A percentile compares a stretch with the other conserved stretches of the same genome.
These are phyloP conservation scores for Arvicola amphibius DNA, from an alignment of 2,797 vertebrate species.

Conservation along the genomic window DNA sequence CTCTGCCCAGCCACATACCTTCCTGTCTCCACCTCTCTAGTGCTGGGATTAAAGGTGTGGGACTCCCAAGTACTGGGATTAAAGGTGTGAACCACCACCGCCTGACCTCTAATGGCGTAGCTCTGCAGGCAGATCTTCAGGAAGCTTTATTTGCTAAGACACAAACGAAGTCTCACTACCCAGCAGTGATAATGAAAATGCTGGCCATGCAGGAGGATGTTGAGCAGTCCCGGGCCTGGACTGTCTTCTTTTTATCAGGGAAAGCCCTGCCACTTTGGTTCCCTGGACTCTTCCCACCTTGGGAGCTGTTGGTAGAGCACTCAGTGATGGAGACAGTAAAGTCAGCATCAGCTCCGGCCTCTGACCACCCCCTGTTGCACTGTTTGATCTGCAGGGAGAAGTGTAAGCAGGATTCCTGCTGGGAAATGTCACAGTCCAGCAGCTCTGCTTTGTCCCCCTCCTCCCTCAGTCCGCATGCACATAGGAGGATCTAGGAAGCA, in stretches of 20 bases:
- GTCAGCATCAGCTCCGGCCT: not conserved
- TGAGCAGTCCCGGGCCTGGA: not conserved
- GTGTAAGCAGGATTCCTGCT: not conserved
- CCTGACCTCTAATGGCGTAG: too few relatives aligned
- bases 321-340: not conserved
- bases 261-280: not conserved
- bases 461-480: not conserved
- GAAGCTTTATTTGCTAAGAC: too few relatives aligned
- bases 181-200: not conserved
- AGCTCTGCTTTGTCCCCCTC: not conserved
- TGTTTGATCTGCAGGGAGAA: not conserved
- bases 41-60: too few relatives aligned
- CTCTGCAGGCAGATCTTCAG: too few relatives aligned
- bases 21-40: too few relatives aligned
- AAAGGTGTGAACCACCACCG: too few relatives aligned
- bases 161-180: too few relatives aligned
- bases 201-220: not conserved
- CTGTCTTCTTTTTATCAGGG: not conserved
- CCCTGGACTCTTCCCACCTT: not conserved
- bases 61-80: too few relatives aligned
- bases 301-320: not conserved
- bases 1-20: too few relatives aligned
- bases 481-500: not conserved
- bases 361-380: not conserved
- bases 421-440: not conserved